Base-by-base conservation (phyloP, 2,888 invertebrate genomes). In the Diplolepis rosae region DNA sequence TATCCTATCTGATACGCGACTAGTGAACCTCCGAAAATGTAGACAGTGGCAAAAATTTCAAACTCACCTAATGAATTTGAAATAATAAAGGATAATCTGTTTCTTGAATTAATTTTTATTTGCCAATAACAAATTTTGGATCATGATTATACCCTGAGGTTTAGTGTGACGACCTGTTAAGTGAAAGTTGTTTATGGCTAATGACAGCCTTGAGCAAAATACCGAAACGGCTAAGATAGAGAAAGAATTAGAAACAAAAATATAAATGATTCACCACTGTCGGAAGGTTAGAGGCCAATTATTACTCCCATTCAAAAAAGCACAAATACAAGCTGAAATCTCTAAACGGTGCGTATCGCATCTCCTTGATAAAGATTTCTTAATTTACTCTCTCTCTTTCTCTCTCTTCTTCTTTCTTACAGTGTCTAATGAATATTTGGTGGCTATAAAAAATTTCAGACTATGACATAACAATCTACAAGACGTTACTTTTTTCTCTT, bases 351-450 rank as follows among this genome's bases (percentile, higher is more conserved):
- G n/a, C 68, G 75, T 65, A 72, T 54, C 70, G 66, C 65, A 73
- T 73, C 71, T 18, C 22, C 2, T 61, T 74, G 86, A 86, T 86
- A 86, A 84, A 82, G 79, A 82, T 80, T 83, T 74, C 77, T 18
- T 48, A 9, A 18, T 11, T 22, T 18, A 48, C 22, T 48, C 48
- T 11, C 18, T n/a, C n/a, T n/a, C n/a, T n/a, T n/a, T n/a, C n/a
- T n/a, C n/a, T n/a, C n/a, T n/a, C n/a, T n/a, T n/a, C n/a, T n/a
- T n/a, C 81, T 71, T 22, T 71, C 68, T 66, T 50, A 22, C 48
- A 48, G 35, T 35, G 24, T 39, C 35, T 5, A 61, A 61, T 61
- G 24, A 39, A 39, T 35, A 32, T 11, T 54, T 5, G 9, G 11
- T 15, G 18, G 11, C 1, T 56, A 56, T 54, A 18, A 6, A 54